Conservation (phyloP, 2,797 vertebrate genomes). For the Enteromius fasciolatus region DNA sequence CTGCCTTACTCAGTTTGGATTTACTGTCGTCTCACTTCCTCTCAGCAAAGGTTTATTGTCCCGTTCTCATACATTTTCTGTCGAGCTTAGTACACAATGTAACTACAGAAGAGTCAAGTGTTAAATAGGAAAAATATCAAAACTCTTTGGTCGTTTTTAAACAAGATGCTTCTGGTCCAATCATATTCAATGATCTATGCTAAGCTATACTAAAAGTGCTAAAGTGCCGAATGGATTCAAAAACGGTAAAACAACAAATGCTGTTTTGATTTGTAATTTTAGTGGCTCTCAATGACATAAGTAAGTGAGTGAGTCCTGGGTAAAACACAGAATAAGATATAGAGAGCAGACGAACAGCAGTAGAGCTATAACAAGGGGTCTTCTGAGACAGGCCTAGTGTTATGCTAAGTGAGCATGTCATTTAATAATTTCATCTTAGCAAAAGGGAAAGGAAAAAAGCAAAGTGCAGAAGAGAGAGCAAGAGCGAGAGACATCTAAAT, state of each 20-base stretch:
- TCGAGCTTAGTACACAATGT: too few species aligned
- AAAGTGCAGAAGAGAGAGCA: background rate
- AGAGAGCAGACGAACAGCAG: constrained; percentile 2
- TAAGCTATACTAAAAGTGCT: too few species aligned
- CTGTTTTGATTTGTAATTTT: background rate
- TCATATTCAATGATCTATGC: too few species aligned
- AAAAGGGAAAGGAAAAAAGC: background rate
- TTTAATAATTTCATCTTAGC: constrained; percentile 57
- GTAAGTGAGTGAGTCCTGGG: background rate
- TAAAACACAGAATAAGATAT: background rate
- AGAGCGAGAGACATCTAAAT: constrained; percentile 4
- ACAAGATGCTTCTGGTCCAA: too few species aligned
- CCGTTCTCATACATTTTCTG: background rate
- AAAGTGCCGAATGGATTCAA: too few species aligned
- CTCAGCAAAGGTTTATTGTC: background rate
- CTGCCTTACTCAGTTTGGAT: background rate
- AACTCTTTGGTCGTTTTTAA: too few species aligned
- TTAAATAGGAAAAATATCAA: too few species aligned
- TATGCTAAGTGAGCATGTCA: constrained; percentile 67
- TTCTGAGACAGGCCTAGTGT: constrained; percentile 59
- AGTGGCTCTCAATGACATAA: constrained; percentile 14
- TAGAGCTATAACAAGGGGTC: constrained; percentile 15
- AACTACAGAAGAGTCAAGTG: too few species aligned
- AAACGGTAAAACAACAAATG: background rate
- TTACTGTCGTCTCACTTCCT: constrained; percentile 5